phyloP scores from a whole-genome alignment of 2,113 vertebrate genomes.

The Dasyprocta punctata region DNA sequence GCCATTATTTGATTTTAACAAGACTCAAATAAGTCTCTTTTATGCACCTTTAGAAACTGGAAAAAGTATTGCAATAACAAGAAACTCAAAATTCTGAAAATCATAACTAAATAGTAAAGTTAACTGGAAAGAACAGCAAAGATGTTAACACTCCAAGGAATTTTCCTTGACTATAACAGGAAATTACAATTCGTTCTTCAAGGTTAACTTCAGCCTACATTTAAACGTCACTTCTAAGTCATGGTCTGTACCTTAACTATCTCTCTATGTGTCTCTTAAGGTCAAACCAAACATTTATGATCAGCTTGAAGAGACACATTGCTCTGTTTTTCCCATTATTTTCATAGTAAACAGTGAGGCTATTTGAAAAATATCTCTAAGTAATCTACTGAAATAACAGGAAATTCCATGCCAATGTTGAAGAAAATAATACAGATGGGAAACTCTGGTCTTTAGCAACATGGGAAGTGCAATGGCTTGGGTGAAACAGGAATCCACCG shows the following conservation, averaged over 20 bases:
- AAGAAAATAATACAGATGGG: neutral
- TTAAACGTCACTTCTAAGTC: neutral
- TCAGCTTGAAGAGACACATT: neutral
- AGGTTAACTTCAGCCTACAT: neutral
- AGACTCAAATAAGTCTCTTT: neutral
- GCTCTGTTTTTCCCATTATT: neutral
- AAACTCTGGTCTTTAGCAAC: conserved; percentile 10
- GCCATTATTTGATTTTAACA: neutral
- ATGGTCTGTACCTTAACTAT: neutral
- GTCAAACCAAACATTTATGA: neutral
- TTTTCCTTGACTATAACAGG: neutral
- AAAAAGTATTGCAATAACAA: neutral
- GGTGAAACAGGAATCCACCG: neutral
- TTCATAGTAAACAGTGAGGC: conserved; percentile 23
- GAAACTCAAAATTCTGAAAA: conserved; percentile 33
- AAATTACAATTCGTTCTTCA: neutral
- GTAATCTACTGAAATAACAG: conserved; percentile 33
- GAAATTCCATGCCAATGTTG: conserved; percentile 35
- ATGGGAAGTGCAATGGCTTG: neutral
- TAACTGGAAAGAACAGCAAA: neutral
- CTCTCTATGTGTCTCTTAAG: neutral
- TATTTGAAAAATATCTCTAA: conserved; percentile 51
- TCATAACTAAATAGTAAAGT: neutral
- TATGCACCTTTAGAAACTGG: neutral
- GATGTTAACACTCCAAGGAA: neutral